phyloP scores from a whole-genome alignment of 1,140 invertebrate species.

The Yoshiicerus persimilis region DNA sequence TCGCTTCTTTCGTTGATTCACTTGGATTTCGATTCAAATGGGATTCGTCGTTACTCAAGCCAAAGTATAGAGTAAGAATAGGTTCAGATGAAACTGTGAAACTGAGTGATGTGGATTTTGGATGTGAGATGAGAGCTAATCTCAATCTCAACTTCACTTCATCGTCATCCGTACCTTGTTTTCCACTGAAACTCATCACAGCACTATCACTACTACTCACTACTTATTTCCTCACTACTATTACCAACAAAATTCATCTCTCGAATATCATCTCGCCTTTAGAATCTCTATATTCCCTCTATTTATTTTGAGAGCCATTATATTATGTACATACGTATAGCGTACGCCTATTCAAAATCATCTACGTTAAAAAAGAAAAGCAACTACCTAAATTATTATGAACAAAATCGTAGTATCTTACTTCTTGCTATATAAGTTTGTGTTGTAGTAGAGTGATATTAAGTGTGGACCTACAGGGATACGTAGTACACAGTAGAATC shows the following conservation, averaged over 20 bases:
- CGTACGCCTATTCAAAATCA: no score
- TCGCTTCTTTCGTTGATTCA: neutral
- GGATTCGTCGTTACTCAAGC: neutral
- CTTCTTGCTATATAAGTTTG: neutral
- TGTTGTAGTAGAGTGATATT: neutral
- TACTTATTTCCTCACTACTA: neutral
- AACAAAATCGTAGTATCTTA: neutral
- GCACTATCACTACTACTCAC: neutral
- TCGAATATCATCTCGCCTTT: neutral
- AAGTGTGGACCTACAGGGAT: neutral
- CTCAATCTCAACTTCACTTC: neutral
- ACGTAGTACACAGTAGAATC: slow-evolving; percentile 18
- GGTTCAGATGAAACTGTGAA: neutral
- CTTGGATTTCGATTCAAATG: neutral
- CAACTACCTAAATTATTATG: neutral
- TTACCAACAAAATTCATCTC: neutral
- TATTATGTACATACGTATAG: no score
- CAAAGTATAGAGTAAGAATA: neutral
- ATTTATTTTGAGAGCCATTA: neutral
- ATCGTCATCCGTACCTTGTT: neutral
- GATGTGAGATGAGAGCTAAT: neutral
- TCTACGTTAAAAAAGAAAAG: neutral
- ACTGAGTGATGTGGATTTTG: neutral
- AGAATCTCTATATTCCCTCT: neutral
- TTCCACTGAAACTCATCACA: neutral